These are phyloP conservation scores for Pachypanchax playfairii DNA, from an alignment of 2,113 vertebrate genomes.

Conservation along the genomic window DNA sequence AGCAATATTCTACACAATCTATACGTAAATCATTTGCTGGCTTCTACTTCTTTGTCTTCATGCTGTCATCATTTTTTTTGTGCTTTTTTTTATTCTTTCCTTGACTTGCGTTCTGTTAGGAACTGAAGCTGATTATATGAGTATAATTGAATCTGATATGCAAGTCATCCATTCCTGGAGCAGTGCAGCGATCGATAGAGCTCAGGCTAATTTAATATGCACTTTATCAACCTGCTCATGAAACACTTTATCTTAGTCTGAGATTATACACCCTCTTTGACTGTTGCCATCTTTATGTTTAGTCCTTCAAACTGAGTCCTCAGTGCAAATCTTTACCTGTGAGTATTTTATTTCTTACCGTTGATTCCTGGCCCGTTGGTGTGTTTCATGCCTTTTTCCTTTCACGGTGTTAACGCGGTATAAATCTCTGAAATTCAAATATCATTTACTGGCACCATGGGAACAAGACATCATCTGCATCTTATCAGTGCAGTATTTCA, in stretches of 20 bases:
- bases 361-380: background rate
- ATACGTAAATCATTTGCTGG: slow-evolving; percentile 25
- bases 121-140: slow-evolving; percentile 72
- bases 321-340: background rate
- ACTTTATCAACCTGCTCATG: slow-evolving; percentile 72
- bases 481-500: slow-evolving; percentile 37
- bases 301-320: slow-evolving; percentile 19
- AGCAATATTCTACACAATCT: slow-evolving; percentile 20
- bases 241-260: slow-evolving; percentile 65
- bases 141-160: slow-evolving; percentile 77
- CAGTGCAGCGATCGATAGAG: slow-evolving; percentile 70
- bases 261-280: slow-evolving; percentile 34
- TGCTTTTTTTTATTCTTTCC: background rate
- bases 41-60: background rate
- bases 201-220: slow-evolving; percentile 76
- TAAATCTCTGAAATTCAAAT: slow-evolving; percentile 43
- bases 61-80: background rate
- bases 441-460: slow-evolving; percentile 42
- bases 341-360: background rate
- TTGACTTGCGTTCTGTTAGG: slow-evolving; percentile 38
- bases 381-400: background rate
- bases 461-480: slow-evolving; percentile 47
- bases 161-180: slow-evolving; percentile 68
- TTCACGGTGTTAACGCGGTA: slow-evolving; percentile 29
- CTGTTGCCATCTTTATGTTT: slow-evolving; percentile 11